A percentile compares a stretch with the other conserved stretches of the same genome.
Evolutionary conservation across 2,797 vertebrate species (phyloP).

Genomic region (Antennarius maculatus): DNA sequence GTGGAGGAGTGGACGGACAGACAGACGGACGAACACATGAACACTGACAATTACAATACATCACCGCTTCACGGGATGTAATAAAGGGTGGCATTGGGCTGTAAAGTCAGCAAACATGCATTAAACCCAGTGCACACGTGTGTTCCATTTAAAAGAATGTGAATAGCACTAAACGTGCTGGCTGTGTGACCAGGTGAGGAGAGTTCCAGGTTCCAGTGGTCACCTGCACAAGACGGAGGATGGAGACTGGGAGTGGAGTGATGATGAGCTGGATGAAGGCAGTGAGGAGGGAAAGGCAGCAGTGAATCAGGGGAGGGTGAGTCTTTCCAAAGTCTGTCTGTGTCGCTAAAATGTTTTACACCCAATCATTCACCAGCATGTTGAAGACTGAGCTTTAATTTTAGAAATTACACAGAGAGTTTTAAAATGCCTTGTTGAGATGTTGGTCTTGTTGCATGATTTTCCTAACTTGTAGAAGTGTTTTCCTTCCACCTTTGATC

Average conservation of each 20-base stretch:
- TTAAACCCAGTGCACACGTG: constrained; percentile 2
- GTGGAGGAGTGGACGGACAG: no score
- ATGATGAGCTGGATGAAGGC: constrained; percentile 95
- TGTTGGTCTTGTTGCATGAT: constrained; percentile 22
- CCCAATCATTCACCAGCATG: not conserved
- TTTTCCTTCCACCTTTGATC: constrained; percentile 42
- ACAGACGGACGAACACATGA: no score
- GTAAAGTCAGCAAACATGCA: constrained; percentile 7
- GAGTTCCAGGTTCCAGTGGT: constrained; percentile 96
- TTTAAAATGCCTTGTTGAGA: not conserved
- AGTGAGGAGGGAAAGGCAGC: constrained; percentile 94
- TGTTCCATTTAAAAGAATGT: no score
- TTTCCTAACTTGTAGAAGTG: constrained; percentile 24
- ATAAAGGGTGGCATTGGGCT: not conserved
- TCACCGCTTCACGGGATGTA: no score
- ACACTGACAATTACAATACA: no score
- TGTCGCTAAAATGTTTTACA: not conserved
- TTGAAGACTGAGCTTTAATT: not conserved
- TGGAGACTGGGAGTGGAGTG: constrained; percentile 99
- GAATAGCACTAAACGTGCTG: constrained; percentile 4
- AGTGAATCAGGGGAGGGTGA: constrained; percentile 92
- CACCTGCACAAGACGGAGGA: constrained; percentile 98
- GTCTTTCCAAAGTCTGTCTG: not conserved
- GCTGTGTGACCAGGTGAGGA: constrained; percentile 85
- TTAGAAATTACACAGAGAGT: not conserved